Percentiles rank a stretch among this genome's conserved stretches.
Evolutionary conservation across 2,113 vertebrate genomes (phyloP).

Genomic region (Psittacus erithacus): DNA sequence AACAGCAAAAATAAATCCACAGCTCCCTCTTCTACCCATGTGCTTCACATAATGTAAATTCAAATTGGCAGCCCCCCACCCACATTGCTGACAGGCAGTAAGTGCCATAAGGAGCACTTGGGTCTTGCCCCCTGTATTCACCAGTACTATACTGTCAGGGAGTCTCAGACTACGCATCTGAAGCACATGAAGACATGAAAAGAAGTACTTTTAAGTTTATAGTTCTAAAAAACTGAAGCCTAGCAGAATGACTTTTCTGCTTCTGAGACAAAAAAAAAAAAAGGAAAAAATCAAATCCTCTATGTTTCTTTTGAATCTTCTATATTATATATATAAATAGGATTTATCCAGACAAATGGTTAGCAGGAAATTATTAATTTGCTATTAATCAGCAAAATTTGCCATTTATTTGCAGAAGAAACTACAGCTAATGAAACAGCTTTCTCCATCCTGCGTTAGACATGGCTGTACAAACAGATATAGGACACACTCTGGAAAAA

Average conservation of each 20-base stretch:
- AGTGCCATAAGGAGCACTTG: background rate
- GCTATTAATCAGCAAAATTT: background rate
- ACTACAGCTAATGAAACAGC: background rate
- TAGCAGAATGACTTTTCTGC: background rate
- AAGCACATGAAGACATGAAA: background rate
- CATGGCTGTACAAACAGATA: background rate
- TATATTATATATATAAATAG: background rate
- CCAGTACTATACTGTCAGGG: too few relatives aligned
- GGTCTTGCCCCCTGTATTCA: background rate
- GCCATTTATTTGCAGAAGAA: background rate
- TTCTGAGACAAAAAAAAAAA: background rate
- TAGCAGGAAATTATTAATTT: background rate
- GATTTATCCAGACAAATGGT: background rate
- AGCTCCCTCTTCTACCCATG: background rate
- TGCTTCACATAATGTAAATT: background rate
- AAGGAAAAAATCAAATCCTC: background rate
- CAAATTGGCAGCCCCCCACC: background rate
- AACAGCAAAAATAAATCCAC: background rate
- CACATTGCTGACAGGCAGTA: rapidly evolving
- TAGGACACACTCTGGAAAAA: background rate
- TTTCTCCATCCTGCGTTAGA: background rate
- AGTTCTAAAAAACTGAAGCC: background rate
- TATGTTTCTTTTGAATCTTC: background rate
- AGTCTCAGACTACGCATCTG: background rate
- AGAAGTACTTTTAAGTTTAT: background rate